Evolutionary conservation across 2,797 vertebrate species (phyloP).

Genomic region (Kryptolebias ocellatus): DNA sequence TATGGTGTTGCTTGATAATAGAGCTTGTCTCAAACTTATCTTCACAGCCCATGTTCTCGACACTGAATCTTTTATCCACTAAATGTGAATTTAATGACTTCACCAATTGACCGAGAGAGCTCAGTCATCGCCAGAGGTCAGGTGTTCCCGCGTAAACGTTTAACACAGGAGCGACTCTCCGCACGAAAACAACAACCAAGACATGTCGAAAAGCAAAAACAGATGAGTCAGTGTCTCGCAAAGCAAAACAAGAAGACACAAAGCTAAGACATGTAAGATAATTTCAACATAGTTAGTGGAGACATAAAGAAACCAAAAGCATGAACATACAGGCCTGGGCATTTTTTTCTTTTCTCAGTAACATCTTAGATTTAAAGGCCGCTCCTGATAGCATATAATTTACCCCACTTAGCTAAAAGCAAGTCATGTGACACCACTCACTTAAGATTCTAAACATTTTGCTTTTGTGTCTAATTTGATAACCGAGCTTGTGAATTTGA

Average conservation of each 20-base stretch:
- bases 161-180: neutral
- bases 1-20: slow-evolving; percentile 42
- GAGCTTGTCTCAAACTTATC: slow-evolving; percentile 48
- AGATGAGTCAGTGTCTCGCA: neutral
- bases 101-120: slow-evolving; percentile 62
- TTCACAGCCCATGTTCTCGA: slow-evolving; percentile 43
- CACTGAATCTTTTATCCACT: slow-evolving; percentile 38
- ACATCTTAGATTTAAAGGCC: slow-evolving; percentile 18
- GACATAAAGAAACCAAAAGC: slow-evolving; percentile 18
- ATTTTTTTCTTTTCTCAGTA: neutral
- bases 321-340: slow-evolving; percentile 2
- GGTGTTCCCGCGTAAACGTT: slow-evolving; percentile 18
- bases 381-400: slow-evolving; percentile 37
- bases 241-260: neutral
- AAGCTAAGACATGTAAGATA: slow-evolving; percentile 11
- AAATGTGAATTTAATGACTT: slow-evolving; percentile 64
- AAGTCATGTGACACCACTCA: slow-evolving; percentile 43
- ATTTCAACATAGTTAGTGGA: slow-evolving; percentile 23
- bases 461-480: slow-evolving; percentile 60
- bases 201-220: neutral
- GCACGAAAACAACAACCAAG: neutral
- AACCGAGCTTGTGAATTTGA: slow-evolving; percentile 51
- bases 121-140: slow-evolving; percentile 56
- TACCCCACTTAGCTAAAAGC: slow-evolving; percentile 34
- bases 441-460: slow-evolving; percentile 62